Evolutionary conservation across 2,113 vertebrate species (phyloP), one percentile per base, ranked within the genome.

Genomic region (Pteruthius melanotis): DNA sequence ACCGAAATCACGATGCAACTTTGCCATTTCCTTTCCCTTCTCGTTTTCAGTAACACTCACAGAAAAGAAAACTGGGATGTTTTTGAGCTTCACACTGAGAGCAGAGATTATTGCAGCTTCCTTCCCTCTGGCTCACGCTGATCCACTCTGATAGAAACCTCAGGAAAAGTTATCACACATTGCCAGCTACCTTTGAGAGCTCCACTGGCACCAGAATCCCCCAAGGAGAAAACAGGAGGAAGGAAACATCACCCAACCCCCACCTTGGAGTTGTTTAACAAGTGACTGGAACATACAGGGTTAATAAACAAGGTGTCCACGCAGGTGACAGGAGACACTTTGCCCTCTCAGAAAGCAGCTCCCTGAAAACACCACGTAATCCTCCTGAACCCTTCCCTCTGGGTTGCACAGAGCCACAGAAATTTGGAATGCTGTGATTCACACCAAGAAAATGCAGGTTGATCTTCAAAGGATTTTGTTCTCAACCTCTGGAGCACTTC

Each of bases 61-160:
- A 68, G 53, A 44, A 80, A 89, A 72, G 53, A 47, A 80, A 89
- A 70, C 39, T 2, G 27, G 10, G 37, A 39, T 12, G 42, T 40
- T 91, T 93, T 75, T 42, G 72, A 95, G 85, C 88, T 66, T 79
- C 93, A 82, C 27, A 87, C 72, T 53, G 76, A 81, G 35, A 94
- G 68, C 50, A 86, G 45, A 77, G 64, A 65, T 83, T 30, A 54
- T 1, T 66, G 69, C 60, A 89, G 80, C 50, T 42, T 37, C 54
- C 68, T n/a, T 81, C 77, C 23, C 71, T 61, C 35, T 65, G 64
- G 28, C 64, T 96, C 87, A 65, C 0, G 16, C 71, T 89, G 69
- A 94, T 60, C 89, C 78, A 27, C 56, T 74, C 56, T 10, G 40
- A 56, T 60, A 64, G 16, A 56, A 84, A 79, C 44, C 68, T 54